phyloP scores from a whole-genome alignment of 30 jellyfish, hydroid and myxozoan species.

The Cassiopea andromeda region DNA sequence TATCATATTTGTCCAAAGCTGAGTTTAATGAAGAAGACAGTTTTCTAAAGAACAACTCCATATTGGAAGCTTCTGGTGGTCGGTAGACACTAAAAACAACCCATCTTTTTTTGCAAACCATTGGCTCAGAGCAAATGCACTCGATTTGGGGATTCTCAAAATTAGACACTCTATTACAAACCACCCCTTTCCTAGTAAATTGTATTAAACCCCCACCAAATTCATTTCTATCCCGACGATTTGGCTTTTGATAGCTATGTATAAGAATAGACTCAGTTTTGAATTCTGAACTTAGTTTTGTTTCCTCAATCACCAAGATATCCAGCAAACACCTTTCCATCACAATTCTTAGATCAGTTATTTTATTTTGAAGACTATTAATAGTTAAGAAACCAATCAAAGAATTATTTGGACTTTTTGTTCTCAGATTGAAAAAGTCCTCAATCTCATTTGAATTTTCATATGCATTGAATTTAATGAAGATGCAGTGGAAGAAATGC shows the following conservation, averaged over 20 bases:
- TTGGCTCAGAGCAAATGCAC: slow-evolving; percentile 23
- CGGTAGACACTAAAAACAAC: slow-evolving; percentile 29
- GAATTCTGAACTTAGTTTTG: slow-evolving; percentile 27
- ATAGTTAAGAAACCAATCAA: slow-evolving; percentile 24
- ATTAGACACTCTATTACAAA: slow-evolving; percentile 30
- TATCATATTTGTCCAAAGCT: slow-evolving; percentile 43
- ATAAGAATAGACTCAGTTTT: slow-evolving; percentile 26
- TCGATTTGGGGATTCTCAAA: slow-evolving; percentile 7
- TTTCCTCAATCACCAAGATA: slow-evolving; percentile 5
- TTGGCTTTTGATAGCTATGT: background rate
- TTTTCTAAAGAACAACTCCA: slow-evolving; percentile 6
- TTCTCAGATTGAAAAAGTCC: slow-evolving; percentile 15
- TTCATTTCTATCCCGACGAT: slow-evolving; percentile 30
- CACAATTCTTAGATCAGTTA: slow-evolving; percentile 42
- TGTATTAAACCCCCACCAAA: slow-evolving; percentile 50
- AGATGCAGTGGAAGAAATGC: too few species aligned
- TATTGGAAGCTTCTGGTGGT: slow-evolving; percentile 32
- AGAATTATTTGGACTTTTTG: slow-evolving; percentile 8
- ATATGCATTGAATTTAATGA: too few species aligned
- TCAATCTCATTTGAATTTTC: slow-evolving; percentile 11
- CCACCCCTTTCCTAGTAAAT: background rate
- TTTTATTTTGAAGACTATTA: slow-evolving; percentile 42
- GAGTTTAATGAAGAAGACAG: slow-evolving; percentile 12
- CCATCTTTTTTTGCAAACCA: slow-evolving; percentile 38
- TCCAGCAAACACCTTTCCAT: slow-evolving; percentile 26